Base-by-base conservation (phyloP, 2,888 invertebrate species). In the Cataglyphis altisquamis region DNA sequence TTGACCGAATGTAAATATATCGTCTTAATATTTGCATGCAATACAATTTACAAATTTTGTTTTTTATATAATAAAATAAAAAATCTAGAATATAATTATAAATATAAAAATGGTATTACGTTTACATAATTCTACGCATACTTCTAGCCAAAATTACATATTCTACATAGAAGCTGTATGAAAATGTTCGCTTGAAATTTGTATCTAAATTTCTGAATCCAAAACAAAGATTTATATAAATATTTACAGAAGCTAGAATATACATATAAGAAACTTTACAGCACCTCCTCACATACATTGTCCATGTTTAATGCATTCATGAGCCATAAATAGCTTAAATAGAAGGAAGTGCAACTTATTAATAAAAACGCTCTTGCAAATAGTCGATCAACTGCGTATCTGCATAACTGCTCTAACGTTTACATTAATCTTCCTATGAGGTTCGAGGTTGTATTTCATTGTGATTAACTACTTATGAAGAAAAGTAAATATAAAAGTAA, bases 321-420 rank as follows among this genome's bases (percentile, higher is more conserved):
- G 3, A 3, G 15, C 18, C 45, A 36, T 60, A 62, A 62, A 21
- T 12, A 32, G 41, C 41, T 36, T 15, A 25, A 8, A 18, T 18
- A 21, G 0, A 9, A 62, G 78, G 78, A 62, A 80, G 70, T 80
- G 32, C 18, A 62, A 41, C 21, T 60, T 70, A 60, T 60, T 70
- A 60, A 32, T 57, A 32, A 5, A n/a, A 52, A 12, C 21, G 6
- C 8, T 80, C 45, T 57, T 57, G 57, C 29, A 60, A 68, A 68
- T 60, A 8, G 41, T 25, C 9, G 9, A 45, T 45, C 21, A 60
- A 62, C 12, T 12, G 60, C 45, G 12, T 70, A 41, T 9, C 15
- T 45, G 39, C 9, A 18, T 9, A 36, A 32, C 29, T 21, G 52
- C 21, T 55, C 36, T 21, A 1, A 21, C 60, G 48, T n/a, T 62